Conservation (phyloP, 2,797 vertebrate genomes). For the Sebastes jordani region DNA sequence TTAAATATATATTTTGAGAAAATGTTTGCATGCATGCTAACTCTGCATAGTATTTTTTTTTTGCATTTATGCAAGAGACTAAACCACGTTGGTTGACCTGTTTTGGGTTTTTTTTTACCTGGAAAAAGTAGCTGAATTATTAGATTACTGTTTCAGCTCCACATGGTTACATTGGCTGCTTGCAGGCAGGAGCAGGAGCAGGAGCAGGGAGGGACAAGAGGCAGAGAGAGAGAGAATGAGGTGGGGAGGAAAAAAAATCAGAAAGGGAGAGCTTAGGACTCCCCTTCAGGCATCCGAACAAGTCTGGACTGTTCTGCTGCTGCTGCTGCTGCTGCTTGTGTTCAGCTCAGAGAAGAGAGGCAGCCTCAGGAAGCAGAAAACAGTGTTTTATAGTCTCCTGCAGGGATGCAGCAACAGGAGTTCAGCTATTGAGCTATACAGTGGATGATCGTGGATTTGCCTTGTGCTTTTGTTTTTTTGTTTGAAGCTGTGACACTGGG, state of each 20-base stretch:
- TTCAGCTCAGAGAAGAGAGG: conserved; percentile 11
- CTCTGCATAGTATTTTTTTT: not conserved
- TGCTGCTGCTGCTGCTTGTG: conserved; percentile 37
- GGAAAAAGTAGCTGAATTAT: conserved; percentile 8
- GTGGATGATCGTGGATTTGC: not conserved
- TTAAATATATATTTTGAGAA: not conserved
- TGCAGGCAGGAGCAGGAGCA: conserved; percentile 48
- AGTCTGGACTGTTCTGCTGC: conserved; percentile 73
- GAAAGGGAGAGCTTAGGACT: conserved; percentile 59
- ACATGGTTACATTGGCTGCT: not conserved
- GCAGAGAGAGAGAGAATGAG: conserved; percentile 18
- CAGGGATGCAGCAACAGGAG: conserved; percentile 47
- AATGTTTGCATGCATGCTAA: not conserved
- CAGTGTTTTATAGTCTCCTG: conserved; percentile 4
- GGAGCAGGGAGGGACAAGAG: conserved; percentile 58
- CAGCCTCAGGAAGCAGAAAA: conserved; percentile 39
- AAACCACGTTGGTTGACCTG: not conserved
- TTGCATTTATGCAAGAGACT: not conserved
- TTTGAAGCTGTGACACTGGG: conserved; percentile 6
- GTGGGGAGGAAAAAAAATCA: conserved; percentile 2
- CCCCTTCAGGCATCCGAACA: conserved; percentile 78
- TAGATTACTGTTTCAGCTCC: not conserved
- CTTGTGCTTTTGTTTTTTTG: not conserved
- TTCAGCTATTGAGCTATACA: conserved; percentile 2
- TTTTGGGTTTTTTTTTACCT: not conserved